Base-by-base conservation (phyloP, 2,888 invertebrate species). In the Chelonus formosanus region DNA sequence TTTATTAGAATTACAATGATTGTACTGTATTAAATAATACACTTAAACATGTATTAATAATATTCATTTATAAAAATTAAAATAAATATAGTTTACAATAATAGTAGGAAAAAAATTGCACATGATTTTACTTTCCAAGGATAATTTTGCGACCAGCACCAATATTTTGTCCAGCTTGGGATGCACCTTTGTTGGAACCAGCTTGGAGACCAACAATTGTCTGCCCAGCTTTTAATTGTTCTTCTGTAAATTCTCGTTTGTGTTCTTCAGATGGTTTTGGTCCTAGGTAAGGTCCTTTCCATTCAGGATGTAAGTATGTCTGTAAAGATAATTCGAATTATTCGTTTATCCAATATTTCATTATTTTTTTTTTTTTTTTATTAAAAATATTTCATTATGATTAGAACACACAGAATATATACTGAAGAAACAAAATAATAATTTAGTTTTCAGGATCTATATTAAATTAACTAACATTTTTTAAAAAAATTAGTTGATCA, bases 131-230 rank as follows among this genome's bases (percentile, higher is more conserved):
- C 90, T 96, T 95, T 88, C 94, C 94, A 83, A 95, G 88, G 81
- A 96, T 89, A 86, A 95, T 95, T 85, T 95, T 95, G 83, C 95
- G 92, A 76, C 92, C 90, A 73, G 95, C 95, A 71, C 97, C 97
- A 67, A 96, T 88, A 85, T 93, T 97, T 84, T 90, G 90, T 36
- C 97, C 97, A 36, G 95, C 91, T 86, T 97, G 97, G 69, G 93
- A 92, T 76, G 97, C 97, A 52, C 97, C 97, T 86, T 97, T 96
- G 91, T 98, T 98, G 84, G 91, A 92, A 67, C 98, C 98, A 75
- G 96, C 96, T 85, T 98, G 97, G 60, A 98, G 92, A 78, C 97
- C 96, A 78, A 98, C 93, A 79, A 96, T 88, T 74, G 91, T 90
- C 86, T 97, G 90, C 35, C 96, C 96, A 74, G 96, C 95, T 76